Base-by-base conservation (phyloP, 2,888 invertebrate genomes). In the Oligia latruncula region DNA sequence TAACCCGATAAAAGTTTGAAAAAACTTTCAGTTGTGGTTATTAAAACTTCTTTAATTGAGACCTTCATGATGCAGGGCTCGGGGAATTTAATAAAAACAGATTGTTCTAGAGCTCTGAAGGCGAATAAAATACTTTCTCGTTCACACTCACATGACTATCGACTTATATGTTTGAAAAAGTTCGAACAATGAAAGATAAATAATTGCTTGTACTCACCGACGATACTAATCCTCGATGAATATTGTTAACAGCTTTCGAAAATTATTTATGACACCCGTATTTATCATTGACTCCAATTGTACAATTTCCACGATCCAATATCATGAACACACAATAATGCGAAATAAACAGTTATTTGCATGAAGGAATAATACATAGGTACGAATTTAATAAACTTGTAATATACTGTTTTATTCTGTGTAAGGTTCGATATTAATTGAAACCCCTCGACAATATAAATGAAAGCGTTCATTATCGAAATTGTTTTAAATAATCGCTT, bases 401-500 rank as follows among this genome's bases (percentile, higher is more conserved):
- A 79, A 82, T 76, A 83, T 71, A 77, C 71, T 74, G 43, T 82
- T 82, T 85, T 82, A 82, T 85, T 79, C n/a, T 11, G 13, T 55
- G 52, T 67, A 71, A 67, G 73, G 75, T 72, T 82, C 70, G 62
- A 72, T 82, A 87, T 87, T 86, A 88, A 90, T 88, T 87, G 70
- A 80, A 83, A 85, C 74, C 77, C 83, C 17, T 82, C 79, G 77
- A 77, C 77, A 74, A 78, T 83, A 87, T 87, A 87, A 90, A 91
- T 85, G 86, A 83, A 82, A 83, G 73, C 82, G 70, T 87, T 90
- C 75, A 86, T 83, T 90, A 82, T 83, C 82, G 49, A 68, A 78
- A 80, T 84, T 78, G 73, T 89, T 88, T 82, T 77, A 85, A 90
- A 88, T 87, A 90, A 90, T 89, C 87, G 87, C 81, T 87, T 86